These are phyloP conservation scores for Marronus borbonicus DNA, from an alignment of 2,888 invertebrate genomes.

Conservation along the genomic window DNA sequence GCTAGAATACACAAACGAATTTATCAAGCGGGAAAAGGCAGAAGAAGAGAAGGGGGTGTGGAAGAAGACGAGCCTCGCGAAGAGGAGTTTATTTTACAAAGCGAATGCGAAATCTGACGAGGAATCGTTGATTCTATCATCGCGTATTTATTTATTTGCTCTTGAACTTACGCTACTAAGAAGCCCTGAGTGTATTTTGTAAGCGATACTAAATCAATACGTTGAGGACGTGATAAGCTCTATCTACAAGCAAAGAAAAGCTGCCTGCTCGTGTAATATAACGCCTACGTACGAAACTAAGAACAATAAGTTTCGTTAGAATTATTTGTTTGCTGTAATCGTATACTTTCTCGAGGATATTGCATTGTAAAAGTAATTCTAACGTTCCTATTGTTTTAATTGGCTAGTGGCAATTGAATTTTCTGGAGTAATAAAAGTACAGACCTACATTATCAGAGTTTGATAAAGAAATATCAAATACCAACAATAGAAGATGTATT, in stretches of 20 bases:
- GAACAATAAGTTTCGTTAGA: neutral
- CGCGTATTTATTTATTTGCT: slow-evolving; percentile 25
- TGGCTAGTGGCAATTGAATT: too few relatives aligned
- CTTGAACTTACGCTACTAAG: slow-evolving; percentile 9
- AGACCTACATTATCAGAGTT: too few relatives aligned
- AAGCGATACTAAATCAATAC: slow-evolving; percentile 35
- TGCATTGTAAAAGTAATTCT: too few relatives aligned
- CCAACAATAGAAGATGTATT: too few relatives aligned
- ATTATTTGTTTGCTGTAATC: too few relatives aligned
- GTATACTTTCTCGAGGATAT: too few relatives aligned
- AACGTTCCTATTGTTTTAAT: too few relatives aligned
- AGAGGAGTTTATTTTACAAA: slow-evolving; percentile 40
- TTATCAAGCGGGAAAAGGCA: slow-evolving; percentile 1
- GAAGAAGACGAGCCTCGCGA: neutral
- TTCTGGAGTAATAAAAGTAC: too few relatives aligned
- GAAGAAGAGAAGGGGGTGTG: neutral
- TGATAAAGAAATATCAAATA: too few relatives aligned
- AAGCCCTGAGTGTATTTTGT: slow-evolving; percentile 23
- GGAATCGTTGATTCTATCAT: slow-evolving; percentile 29
- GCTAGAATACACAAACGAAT: neutral
- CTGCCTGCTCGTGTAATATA: slow-evolving; percentile 19
- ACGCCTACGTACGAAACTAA: slow-evolving; percentile 15
- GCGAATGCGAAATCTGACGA: slow-evolving; percentile 38
- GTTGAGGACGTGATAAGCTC: slow-evolving; percentile 11
- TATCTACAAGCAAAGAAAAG: neutral